A percentile compares a stretch with the other conserved stretches of the same genome.
Evolutionary conservation across 2,113 vertebrate genomes (phyloP).

Genomic region (Misgurnus anguillicaudatus): DNA sequence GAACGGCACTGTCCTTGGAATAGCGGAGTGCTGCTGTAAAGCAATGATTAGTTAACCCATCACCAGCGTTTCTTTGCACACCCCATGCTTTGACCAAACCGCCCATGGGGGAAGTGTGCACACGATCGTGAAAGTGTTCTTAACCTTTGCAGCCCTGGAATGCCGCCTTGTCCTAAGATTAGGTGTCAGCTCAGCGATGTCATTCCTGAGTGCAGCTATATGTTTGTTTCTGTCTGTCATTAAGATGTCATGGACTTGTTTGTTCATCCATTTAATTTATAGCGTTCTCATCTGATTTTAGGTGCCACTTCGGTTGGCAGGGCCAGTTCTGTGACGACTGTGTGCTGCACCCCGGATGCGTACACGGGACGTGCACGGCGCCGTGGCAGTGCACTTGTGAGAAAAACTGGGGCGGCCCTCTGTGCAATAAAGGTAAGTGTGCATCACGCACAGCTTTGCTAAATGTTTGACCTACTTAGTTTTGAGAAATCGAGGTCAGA

Average conservation of each 20-base stretch:
- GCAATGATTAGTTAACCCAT: conserved; percentile 58
- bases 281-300: conserved; percentile 64
- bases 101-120: conserved; percentile 32
- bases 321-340: conserved; percentile 93
- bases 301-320: conserved; percentile 95
- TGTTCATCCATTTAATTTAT: not conserved
- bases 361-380: conserved; percentile 87
- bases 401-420: conserved; percentile 96
- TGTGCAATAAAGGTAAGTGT: conserved; percentile 91
- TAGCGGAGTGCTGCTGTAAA: conserved; percentile 63
- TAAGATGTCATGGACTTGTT: conserved; percentile 9
- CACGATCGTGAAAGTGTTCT: conserved; percentile 68
- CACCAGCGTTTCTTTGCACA: conserved; percentile 51
- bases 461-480: conserved; percentile 6
- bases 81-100: conserved; percentile 47
- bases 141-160: conserved; percentile 70
- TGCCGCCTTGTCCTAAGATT: conserved; percentile 64
- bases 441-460: not conserved
- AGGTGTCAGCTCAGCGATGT: conserved; percentile 49
- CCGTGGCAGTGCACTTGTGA: conserved; percentile 95
- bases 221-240: conserved; percentile 24
- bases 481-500: conserved; percentile 12
- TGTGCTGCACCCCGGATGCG: conserved; percentile 87
- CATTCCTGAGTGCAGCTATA: not conserved
- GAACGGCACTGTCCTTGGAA: conserved; percentile 65